Base-by-base conservation (phyloP, 2,113 vertebrate species). In the Cryptotis parvus region DNA sequence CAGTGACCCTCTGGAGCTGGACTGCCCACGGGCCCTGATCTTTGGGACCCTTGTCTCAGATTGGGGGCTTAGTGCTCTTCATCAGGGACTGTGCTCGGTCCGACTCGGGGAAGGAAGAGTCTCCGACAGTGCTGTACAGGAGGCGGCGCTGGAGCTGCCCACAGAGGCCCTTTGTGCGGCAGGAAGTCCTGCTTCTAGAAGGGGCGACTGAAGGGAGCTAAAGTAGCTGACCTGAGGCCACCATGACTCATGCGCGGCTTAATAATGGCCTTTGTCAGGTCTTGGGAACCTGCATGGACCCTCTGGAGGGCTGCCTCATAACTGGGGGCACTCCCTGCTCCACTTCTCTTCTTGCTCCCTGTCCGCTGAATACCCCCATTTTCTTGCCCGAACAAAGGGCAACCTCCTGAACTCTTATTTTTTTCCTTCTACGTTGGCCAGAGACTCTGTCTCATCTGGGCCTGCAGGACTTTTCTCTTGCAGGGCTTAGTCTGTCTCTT, bases 151-250 rank as follows among this genome's bases (percentile, higher is more conserved):
- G 70, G 49, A 9, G 5, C 55, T 84, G 69, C 80, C 91, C 89
- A 95, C 94, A 89, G 95, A 94, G 83, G 85, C 83, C 27, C 75
- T 95, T 94, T 94, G 95, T 97, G 66, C 79, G 70, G 3, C 85
- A 55, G 90, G 91, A 97, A 90, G 84, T 69, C 81, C 61, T 85
- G 63, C 72, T 43, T 52, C 68, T n/a, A 8, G 66, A 69, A 72
- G 27, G 85, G 77, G 43, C 52, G 43, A 1, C 29, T 83, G 68
- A 49, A 61, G 68, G 89, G 22, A 18, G 24, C 79, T 35, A 27
- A 37, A 89, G 87, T 14, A 22, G 10, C 41, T 91, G 96, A 92
- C 95, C 94, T 91, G 87, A 37, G 94, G 90, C 84, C 79, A 29
- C 72, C 68, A 49, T 95, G 95, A 94, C 79, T 94, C 95, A 77